Conservation (phyloP, 2,888 invertebrate species). For the Steromphala cineraria region DNA sequence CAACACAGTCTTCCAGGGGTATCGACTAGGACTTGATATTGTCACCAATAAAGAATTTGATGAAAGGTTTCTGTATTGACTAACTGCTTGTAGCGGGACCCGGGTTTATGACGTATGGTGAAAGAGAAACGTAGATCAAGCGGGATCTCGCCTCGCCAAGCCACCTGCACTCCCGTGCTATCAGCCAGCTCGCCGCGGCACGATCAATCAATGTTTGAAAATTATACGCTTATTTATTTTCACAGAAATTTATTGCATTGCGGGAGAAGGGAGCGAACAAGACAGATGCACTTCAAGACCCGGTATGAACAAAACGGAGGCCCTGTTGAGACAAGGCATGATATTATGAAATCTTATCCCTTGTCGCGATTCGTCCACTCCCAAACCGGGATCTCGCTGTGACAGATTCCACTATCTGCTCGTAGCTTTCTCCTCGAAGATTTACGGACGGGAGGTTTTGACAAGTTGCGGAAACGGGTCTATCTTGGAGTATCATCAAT, state of each 20-base stretch:
- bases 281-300: neutral
- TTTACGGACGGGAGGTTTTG: neutral
- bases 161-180: slow-evolving; percentile 2
- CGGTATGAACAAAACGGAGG: neutral
- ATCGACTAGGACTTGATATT: slow-evolving; percentile 14
- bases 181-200: slow-evolving; percentile 1
- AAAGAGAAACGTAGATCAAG: neutral
- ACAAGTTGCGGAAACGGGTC: neutral
- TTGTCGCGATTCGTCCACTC: neutral
- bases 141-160: neutral
- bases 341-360: slow-evolving; percentile 12
- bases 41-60: slow-evolving; percentile 4
- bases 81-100: slow-evolving; percentile 6
- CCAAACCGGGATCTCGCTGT: neutral
- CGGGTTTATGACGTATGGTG: neutral
- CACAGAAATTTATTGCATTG: slow-evolving; percentile 25
- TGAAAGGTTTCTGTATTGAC: slow-evolving; percentile 4
- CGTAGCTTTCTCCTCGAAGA: neutral
- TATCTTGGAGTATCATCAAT: slow-evolving; percentile 3
- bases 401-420: neutral
- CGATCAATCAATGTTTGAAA: slow-evolving; percentile 18
- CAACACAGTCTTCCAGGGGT: neutral
- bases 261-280: neutral
- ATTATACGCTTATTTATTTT: slow-evolving; percentile 26
- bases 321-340: neutral